Percentiles rank a stretch among this genome's conserved stretches.
Evolutionary conservation across 2,888 invertebrate species (phyloP).

Genomic region (Tryphoninae sp.): DNA sequence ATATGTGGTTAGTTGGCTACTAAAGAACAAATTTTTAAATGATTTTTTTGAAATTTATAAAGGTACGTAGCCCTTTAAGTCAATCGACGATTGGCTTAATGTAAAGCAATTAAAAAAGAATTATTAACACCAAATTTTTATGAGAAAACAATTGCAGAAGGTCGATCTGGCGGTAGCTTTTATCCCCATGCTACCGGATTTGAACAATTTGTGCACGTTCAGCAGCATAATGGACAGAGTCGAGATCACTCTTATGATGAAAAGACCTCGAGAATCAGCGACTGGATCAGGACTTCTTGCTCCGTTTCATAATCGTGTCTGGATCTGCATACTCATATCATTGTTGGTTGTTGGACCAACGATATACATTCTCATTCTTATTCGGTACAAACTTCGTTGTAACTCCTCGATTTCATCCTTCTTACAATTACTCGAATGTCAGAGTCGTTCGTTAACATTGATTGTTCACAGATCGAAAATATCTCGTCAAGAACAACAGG

Average conservation of each 20-base stretch:
- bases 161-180: slow-evolving; percentile 92
- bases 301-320: slow-evolving; percentile 88
- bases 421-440: too few relatives aligned
- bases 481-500: slow-evolving; percentile 83
- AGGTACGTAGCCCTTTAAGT: too few relatives aligned
- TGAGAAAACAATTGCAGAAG: slow-evolving; percentile 81
- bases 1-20: too few relatives aligned
- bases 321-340: slow-evolving; percentile 89
- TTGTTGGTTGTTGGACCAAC: slow-evolving; percentile 90
- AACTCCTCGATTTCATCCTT: too few relatives aligned
- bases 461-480: slow-evolving; percentile 80
- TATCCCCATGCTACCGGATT: slow-evolving; percentile 86
- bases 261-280: slow-evolving; percentile 90
- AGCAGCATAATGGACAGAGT: slow-evolving; percentile 88
- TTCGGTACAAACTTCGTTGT: slow-evolving; percentile 81
- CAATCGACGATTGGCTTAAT: too few relatives aligned
- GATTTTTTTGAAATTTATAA: too few relatives aligned
- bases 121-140: too few relatives aligned
- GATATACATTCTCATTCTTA: slow-evolving; percentile 87
- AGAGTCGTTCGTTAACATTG: too few relatives aligned
- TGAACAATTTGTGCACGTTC: slow-evolving; percentile 83
- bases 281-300: slow-evolving; percentile 92
- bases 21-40: too few relatives aligned
- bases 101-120: too few relatives aligned
- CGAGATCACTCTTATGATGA: slow-evolving; percentile 91